Conservation (phyloP, 2,113 vertebrate species). For the Hydrochoerus hydrochaeris region DNA sequence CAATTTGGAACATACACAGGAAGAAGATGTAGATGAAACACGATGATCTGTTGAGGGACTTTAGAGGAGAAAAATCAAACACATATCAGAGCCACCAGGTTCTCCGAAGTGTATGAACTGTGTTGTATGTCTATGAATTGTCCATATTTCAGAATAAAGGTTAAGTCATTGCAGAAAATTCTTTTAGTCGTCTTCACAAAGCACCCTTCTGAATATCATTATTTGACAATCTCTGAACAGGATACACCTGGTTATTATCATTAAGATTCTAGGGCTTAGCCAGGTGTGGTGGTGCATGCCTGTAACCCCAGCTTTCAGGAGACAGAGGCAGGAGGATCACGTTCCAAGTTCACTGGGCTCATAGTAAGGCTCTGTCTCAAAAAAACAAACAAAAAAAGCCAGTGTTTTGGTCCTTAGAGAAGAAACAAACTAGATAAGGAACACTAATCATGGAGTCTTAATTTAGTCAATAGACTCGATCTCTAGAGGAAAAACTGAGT, state of each 20-base stretch:
- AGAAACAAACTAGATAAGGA: constrained; percentile 25
- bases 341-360: neutral
- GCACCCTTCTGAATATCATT: neutral
- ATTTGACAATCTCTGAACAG: neutral
- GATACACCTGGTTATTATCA: neutral
- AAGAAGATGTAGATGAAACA: neutral
- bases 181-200: constrained; percentile 43
- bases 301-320: neutral
- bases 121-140: neutral
- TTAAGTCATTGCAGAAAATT: constrained; percentile 29
- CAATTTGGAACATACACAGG: neutral
- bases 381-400: neutral
- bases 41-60: neutral
- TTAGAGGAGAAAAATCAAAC: neutral
- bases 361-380: neutral
- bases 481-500: constrained; percentile 13
- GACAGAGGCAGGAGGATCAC: neutral
- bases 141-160: neutral
- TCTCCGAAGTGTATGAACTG: constrained; percentile 27
- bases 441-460: neutral
- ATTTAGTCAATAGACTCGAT: constrained; percentile 25
- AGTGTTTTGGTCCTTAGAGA: neutral
- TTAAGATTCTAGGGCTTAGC: constrained; percentile 3
- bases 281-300: neutral
- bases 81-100: neutral